phyloP scores from a whole-genome alignment of 2,113 vertebrate species.

The Propithecus coquereli region DNA sequence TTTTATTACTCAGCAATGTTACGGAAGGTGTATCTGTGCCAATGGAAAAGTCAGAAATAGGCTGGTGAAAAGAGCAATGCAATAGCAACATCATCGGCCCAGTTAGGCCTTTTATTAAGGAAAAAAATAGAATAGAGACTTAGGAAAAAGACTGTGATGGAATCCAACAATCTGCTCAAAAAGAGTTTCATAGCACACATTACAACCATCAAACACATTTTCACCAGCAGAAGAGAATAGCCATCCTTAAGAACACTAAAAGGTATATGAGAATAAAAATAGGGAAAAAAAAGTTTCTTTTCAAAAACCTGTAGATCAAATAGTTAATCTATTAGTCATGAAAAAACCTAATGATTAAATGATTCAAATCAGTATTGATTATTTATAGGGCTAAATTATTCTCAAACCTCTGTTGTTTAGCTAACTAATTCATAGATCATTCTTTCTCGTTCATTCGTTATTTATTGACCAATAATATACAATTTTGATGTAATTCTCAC shows the following conservation, averaged over 20 bases:
- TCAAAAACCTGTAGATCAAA: neutral
- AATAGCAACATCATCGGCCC: neutral
- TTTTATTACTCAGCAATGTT: neutral
- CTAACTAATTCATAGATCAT: neutral
- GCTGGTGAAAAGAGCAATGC: neutral
- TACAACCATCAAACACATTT: neutral
- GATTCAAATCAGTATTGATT: neutral
- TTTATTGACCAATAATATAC: neutral
- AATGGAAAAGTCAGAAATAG: slow-evolving; percentile 1
- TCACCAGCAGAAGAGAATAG: neutral
- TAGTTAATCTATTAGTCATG: neutral
- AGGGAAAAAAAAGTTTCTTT: neutral
- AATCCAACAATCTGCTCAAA: neutral
- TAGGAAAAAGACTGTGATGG: neutral
- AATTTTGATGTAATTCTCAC: neutral
- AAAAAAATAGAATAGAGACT: neutral
- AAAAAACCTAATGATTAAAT: neutral
- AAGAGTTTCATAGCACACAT: neutral
- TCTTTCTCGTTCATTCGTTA: neutral
- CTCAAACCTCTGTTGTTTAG: neutral
- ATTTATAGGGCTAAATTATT: neutral
- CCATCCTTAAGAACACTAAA: neutral
- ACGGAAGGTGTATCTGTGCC: neutral
- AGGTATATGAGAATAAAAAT: neutral
- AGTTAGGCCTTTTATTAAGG: neutral